phyloP scores from a whole-genome alignment of 2,888 invertebrate genomes.

The Stomorhina lunata region DNA sequence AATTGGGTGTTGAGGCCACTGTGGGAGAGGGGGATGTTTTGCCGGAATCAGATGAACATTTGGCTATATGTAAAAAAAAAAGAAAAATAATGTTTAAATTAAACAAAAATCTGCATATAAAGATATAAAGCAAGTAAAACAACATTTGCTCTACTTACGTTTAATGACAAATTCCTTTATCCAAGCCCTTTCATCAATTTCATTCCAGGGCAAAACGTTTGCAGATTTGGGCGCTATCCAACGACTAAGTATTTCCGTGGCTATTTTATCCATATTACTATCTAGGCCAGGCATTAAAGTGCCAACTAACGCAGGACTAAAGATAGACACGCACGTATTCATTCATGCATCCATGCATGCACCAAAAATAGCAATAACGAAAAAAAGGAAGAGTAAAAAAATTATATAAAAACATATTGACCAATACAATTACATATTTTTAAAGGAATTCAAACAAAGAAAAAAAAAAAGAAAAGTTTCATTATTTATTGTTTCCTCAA shows the following conservation, averaged over 20 bases:
- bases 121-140: not conserved
- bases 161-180: constrained; percentile 74
- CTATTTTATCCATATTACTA: constrained; percentile 80
- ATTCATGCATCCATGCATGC: constrained; percentile 26
- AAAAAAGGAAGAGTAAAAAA: constrained; percentile 3
- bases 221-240: constrained; percentile 79
- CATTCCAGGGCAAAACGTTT: constrained; percentile 79
- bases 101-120: not conserved
- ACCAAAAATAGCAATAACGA: not conserved
- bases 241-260: constrained; percentile 80
- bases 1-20: constrained; percentile 63
- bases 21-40: not conserved
- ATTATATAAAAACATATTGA: not conserved
- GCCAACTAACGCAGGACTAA: constrained; percentile 81
- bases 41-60: not conserved
- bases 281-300: constrained; percentile 81
- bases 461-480: too few relatives aligned
- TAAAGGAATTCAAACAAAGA: constrained; percentile 16
- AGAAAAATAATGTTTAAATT: not conserved
- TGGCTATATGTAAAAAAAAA: constrained; percentile 9
- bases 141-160: constrained; percentile 67
- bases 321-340: constrained; percentile 7
- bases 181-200: constrained; percentile 80
- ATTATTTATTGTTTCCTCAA: constrained; percentile 13
- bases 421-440: constrained; percentile 35